Base-by-base conservation (phyloP, 1,140 invertebrate genomes). In the Hyles euphorbiae region DNA sequence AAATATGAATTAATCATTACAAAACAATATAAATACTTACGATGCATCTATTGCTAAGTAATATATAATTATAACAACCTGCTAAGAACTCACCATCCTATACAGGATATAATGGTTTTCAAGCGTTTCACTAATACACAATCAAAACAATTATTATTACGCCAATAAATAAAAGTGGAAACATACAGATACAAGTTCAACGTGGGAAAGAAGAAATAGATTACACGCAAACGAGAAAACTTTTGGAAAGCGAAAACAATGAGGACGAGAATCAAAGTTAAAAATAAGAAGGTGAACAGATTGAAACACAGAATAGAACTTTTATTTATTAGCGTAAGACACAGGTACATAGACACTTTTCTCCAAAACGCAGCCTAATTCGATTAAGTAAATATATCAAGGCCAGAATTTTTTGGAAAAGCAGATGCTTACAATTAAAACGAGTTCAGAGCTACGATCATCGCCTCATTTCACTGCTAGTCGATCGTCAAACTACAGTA, bases 271-370 rank as follows among this genome's bases (percentile, higher is more conserved):
- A 53, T 44, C 11, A 50, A 43, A 46, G 52, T 47, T n/a, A 57
- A 43, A n/a, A 51, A 48, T 22, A 53, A 34, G 48, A 51, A 44
- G 33, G 33, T 46, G 11, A 43, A 51, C 50, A 58, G 32, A 56
- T 40, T n/a, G 33, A 44, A 57, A 64, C 64, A 67, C 51, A 63
- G 48, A 66, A 67, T 51, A 63, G 48, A 56, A 63, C 56, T 60
- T 64, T 74, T 68, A 73, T 71, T 78, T 49, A 83, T 78, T 83
- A 81, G 76, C 70, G 79, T 76, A 83, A 83, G 70, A 62, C 50
- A 78, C 82, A 85, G 84, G 84, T 87, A 87, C 84, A 78, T 75
- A 75, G 73, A 76, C 66, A 74, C 74, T 81, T 74, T 74, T 62
- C 67, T 76, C 74, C 68, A 78, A 78, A 72, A 73, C 63, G 61